Conservation (phyloP, 2,113 vertebrate genomes). For the Cyphomyrus plagiostoma region DNA sequence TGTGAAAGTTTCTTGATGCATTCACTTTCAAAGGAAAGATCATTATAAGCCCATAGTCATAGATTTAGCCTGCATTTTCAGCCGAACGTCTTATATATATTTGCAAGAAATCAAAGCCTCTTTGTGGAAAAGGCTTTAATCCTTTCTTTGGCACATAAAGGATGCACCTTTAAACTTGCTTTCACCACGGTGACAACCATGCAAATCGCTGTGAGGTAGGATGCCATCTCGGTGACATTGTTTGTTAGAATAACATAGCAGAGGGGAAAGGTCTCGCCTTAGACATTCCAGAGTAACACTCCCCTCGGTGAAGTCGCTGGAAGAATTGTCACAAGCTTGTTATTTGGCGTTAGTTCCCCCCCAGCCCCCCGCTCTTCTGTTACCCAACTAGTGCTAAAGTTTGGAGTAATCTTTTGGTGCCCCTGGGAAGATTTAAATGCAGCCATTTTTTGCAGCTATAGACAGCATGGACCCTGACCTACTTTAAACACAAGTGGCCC, state of each 20-base stretch:
- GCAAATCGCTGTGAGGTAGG: conserved; percentile 70
- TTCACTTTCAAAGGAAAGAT: conserved; percentile 21
- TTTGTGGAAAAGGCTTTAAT: conserved; percentile 66
- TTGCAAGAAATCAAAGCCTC: conserved; percentile 69
- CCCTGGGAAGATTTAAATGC: conserved; percentile 26
- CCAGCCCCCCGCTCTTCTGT: conserved; percentile 51
- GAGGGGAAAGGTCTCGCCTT: conserved; percentile 59
- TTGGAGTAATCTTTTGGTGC: conserved; percentile 47
- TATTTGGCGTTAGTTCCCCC: conserved; percentile 62
- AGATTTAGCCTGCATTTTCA: conserved; percentile 61
- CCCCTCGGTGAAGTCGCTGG: conserved; percentile 57
- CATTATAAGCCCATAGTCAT: conserved; percentile 42
- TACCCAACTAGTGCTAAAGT: conserved; percentile 63
- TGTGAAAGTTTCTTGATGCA: conserved; percentile 17
- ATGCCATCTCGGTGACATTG: conserved; percentile 69
- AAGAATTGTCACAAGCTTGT: conserved; percentile 69
- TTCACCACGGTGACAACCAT: conserved; percentile 68
- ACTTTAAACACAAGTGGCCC: conserved; percentile 40
- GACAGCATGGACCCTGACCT: conserved; percentile 41
- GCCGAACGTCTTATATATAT: conserved; percentile 63
- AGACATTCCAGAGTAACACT: conserved; percentile 55
- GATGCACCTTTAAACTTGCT: conserved; percentile 73
- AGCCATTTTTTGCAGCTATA: conserved; percentile 15
- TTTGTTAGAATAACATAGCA: conserved; percentile 66
- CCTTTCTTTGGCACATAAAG: conserved; percentile 70